Evolutionary conservation across 2,113 vertebrate genomes (phyloP).

Genomic region (Dicerorhinus sumatrensis): DNA sequence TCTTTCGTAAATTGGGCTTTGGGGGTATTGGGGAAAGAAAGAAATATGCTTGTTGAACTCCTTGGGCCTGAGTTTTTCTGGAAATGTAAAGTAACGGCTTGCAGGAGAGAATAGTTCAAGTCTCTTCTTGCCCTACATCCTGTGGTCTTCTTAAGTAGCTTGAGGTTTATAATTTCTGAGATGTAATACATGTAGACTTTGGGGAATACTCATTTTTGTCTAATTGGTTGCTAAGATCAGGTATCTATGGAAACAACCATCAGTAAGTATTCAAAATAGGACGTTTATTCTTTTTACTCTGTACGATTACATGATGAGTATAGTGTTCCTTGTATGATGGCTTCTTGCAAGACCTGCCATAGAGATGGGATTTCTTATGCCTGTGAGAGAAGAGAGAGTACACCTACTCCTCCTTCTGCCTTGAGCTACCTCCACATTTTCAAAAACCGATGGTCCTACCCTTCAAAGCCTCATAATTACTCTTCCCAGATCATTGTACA

Average conservation of each 20-base stretch:
- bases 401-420: neutral
- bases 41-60: neutral
- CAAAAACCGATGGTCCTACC: neutral
- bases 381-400: neutral
- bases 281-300: conserved; percentile 13
- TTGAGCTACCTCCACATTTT: neutral
- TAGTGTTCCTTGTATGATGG: neutral
- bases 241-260: conserved; percentile 62
- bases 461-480: neutral
- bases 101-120: neutral
- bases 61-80: conserved; percentile 1
- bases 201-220: conserved; percentile 44
- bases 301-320: neutral
- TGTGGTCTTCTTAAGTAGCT: neutral
- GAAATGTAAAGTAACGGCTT: conserved; percentile 28
- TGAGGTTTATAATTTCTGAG: conserved; percentile 26
- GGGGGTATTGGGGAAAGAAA: neutral
- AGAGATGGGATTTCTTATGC: conserved; percentile 1
- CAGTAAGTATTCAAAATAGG: neutral
- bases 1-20: neutral
- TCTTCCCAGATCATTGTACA: neutral
- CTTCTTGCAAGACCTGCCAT: neutral
- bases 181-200: neutral
- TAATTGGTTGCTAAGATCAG: conserved; percentile 50
- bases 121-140: neutral